These are phyloP conservation scores for Romanogobio albipinnatus DNA, from an alignment of 2,113 vertebrate species.

Conservation along the genomic window DNA sequence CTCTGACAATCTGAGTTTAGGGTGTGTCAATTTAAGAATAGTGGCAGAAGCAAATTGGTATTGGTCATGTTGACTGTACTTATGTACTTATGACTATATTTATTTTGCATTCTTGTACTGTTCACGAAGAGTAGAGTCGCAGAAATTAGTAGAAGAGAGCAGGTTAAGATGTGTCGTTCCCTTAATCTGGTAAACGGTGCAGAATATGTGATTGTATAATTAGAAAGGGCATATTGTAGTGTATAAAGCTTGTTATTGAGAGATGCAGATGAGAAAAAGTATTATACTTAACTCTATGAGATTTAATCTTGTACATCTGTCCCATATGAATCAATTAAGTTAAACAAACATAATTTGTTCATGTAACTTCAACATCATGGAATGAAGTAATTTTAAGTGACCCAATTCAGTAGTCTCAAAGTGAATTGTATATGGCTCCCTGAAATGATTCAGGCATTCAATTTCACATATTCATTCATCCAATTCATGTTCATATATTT, in stretches of 20 bases:
- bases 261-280: background rate
- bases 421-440: no score
- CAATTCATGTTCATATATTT: no score
- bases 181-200: background rate
- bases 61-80: slow-evolving; percentile 10
- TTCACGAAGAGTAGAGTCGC: background rate
- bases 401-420: no score
- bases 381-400: no score
- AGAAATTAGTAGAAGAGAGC: background rate
- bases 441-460: no score
- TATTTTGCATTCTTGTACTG: background rate
- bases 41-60: slow-evolving; percentile 5
- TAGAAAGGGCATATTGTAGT: background rate
- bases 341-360: no score
- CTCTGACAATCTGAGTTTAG: background rate
- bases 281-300: background rate
- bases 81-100: background rate
- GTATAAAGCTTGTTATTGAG: background rate
- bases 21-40: slow-evolving; percentile 9
- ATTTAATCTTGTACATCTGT: no score
- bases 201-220: background rate
- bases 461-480: no score
- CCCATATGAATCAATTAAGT: no score
- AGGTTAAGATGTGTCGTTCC: background rate
- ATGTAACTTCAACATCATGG: no score